phyloP scores from a whole-genome alignment of 2,797 vertebrate genomes.

The Sparus aurata region DNA sequence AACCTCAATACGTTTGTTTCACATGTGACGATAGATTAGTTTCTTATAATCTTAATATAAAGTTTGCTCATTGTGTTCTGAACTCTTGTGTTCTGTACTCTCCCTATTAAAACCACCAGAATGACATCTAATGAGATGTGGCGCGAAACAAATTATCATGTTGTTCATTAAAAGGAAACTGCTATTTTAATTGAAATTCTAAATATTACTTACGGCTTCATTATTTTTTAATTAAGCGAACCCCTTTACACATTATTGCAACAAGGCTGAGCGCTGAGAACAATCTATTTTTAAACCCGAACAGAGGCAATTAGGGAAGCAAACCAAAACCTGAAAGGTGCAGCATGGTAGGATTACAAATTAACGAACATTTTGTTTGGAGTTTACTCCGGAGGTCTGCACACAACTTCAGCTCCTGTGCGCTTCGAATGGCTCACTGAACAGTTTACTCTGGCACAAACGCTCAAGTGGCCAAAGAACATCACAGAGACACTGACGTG shows the following conservation, averaged over 20 bases:
- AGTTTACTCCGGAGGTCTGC: slow-evolving; percentile 24
- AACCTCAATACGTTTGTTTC: slow-evolving; percentile 17
- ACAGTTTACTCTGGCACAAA: slow-evolving; percentile 44
- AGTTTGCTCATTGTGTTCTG: neutral
- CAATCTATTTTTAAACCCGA: slow-evolving; percentile 33
- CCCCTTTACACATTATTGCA: slow-evolving; percentile 23
- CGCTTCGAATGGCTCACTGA: slow-evolving; percentile 44
- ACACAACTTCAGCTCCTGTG: slow-evolving; percentile 25
- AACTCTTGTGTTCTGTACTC: neutral
- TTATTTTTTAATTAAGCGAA: slow-evolving; percentile 9
- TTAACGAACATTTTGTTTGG: slow-evolving; percentile 36
- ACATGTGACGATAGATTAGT: too few relatives aligned
- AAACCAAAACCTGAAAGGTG: slow-evolving; percentile 21
- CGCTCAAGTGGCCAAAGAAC: slow-evolving; percentile 32
- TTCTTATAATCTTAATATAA: neutral
- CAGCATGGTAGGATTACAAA: slow-evolving; percentile 22
- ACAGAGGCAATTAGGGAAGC: slow-evolving; percentile 9
- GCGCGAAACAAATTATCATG: neutral
- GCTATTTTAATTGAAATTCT: neutral
- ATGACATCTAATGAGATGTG: neutral
- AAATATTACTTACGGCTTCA: slow-evolving; percentile 8
- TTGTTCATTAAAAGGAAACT: slow-evolving; percentile 4
- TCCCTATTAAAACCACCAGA: neutral
- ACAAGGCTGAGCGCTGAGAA: slow-evolving; percentile 16
- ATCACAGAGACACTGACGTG: slow-evolving; percentile 25